Percentiles rank a stretch among this genome's conserved stretches.
Evolutionary conservation across 2,888 invertebrate species (phyloP).

Genomic region (Drosophila kokeensis): DNA sequence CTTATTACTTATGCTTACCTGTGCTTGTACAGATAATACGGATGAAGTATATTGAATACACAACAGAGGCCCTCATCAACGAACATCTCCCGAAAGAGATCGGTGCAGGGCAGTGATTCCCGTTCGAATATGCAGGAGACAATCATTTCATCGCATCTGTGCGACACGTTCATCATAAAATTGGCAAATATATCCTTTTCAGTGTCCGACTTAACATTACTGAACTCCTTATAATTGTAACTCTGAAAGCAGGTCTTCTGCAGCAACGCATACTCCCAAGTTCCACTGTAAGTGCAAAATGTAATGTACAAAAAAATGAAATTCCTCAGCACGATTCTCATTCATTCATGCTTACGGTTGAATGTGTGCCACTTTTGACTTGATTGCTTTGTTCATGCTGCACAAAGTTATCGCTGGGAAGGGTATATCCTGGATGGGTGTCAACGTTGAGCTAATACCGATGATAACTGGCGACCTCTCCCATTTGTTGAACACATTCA

Average conservation of each 20-base stretch:
- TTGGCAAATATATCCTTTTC: constrained; percentile 61
- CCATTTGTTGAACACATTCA: constrained; percentile 90
- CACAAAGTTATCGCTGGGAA: constrained; percentile 94
- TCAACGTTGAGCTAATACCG: constrained; percentile 89
- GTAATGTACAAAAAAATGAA: not conserved
- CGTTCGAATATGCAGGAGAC: constrained; percentile 89
- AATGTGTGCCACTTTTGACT: constrained; percentile 81
- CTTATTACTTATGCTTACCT: constrained; percentile 82
- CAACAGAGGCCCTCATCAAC: constrained; percentile 95
- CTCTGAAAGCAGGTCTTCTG: constrained; percentile 71
- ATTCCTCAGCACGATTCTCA: not conserved
- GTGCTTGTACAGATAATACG: constrained; percentile 87
- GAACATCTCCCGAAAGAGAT: constrained; percentile 90
- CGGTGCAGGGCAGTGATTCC: constrained; percentile 87
- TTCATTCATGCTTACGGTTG: constrained; percentile 59
- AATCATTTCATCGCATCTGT: constrained; percentile 90
- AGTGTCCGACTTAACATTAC: constrained; percentile 29
- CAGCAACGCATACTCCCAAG: constrained; percentile 86
- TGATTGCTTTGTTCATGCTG: constrained; percentile 92
- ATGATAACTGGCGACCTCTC: constrained; percentile 91
- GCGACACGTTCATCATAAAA: constrained; percentile 85
- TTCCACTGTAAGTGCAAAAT: constrained; percentile 75
- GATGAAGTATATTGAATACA: constrained; percentile 91
- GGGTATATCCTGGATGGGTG: constrained; percentile 88
- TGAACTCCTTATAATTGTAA: constrained; percentile 57